Evolutionary conservation across 2,797 vertebrate genomes (phyloP), one percentile per base, ranked within the genome.

Genomic region (Adelosebastes latens): DNA sequence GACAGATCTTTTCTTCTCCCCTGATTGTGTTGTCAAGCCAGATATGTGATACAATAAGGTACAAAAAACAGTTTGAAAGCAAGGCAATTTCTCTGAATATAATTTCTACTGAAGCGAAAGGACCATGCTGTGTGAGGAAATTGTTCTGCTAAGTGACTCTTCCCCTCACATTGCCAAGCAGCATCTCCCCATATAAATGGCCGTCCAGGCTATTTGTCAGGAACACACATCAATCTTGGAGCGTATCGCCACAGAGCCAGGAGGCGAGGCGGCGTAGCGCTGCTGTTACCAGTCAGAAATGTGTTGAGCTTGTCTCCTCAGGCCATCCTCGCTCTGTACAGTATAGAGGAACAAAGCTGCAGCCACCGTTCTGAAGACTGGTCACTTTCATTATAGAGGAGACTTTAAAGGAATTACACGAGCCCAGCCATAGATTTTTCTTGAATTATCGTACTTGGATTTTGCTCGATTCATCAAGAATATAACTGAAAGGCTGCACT

Each of bases 341-440:
- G 90, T 83, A 39, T 29, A 65, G 61, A 85, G 81, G 71, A 88
- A 72, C 77, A 73, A 70, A 85, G 74, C 88, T 85, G 88, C 61
- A 86, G 87, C 87, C 88, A 84, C 68, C 39, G 84, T 94, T 93
- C 91, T 89, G 87, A 61, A 93, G 94, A 87, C 87, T 92, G 93
- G 88, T 78, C 89, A 83, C 92, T 92, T 94, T 94, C 91, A 94
- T 95, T 95, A 52, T 52, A 95, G 88, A 92, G 82, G 89, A 94
- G 89, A 94, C 93, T 93, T 94, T 94, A 94, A 80, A 91, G 83
- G 90, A 91, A 92, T 92, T 92, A 92, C 93, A 92, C 80, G 65
- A 89, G 87, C 84, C 70, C 62, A 13, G 77, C 72, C 85, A 89
- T 84, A 67, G 88, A 92, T 88, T 91, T 87, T 63, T 83, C 65